Evolutionary conservation across 2,797 vertebrate genomes (phyloP).

Genomic region (Rachycentron canadum): DNA sequence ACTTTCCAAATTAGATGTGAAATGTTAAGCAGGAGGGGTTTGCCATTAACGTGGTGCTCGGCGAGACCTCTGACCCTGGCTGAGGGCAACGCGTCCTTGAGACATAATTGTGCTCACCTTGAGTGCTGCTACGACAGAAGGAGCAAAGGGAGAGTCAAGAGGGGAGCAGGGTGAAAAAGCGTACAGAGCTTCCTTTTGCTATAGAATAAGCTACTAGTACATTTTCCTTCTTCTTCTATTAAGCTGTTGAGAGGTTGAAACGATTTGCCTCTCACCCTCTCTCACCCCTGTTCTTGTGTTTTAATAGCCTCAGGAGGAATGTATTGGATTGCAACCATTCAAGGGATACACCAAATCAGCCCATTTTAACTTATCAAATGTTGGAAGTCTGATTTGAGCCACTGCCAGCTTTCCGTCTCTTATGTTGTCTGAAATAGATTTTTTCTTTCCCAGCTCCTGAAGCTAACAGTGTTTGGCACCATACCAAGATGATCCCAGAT

Average conservation of each 20-base stretch:
- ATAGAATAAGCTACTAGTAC: conserved; percentile 44
- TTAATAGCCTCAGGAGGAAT: conserved; percentile 71
- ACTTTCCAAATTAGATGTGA: conserved; percentile 80
- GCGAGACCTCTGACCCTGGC: conserved; percentile 56
- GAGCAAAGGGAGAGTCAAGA: conserved; percentile 34
- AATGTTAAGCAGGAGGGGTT: conserved; percentile 77
- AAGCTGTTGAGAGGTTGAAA: conserved; percentile 64
- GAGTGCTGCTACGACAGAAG: conserved; percentile 52
- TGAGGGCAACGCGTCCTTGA: conserved; percentile 69
- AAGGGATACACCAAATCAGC: conserved; percentile 76
- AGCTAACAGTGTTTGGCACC: conserved; percentile 77
- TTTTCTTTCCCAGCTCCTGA: conserved; percentile 66
- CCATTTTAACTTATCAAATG: conserved; percentile 75
- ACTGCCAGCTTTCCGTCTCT: conserved; percentile 78
- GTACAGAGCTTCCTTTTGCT: conserved; percentile 29
- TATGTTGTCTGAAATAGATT: conserved; percentile 73
- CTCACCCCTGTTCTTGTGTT: conserved; percentile 44
- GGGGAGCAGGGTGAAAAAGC: conserved; percentile 33
- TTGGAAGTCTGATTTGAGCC: conserved; percentile 71
- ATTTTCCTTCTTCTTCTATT: conserved; percentile 48
- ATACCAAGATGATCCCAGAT: conserved; percentile 78
- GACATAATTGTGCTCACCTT: conserved; percentile 76
- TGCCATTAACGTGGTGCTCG: conserved; percentile 52
- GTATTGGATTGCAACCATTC: conserved; percentile 69
- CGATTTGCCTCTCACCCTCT: conserved; percentile 48